Evolutionary conservation across 23 tunicate genomes (phyloP), one percentile per base, ranked within the genome.

Genomic region (Pegea sp.): DNA sequence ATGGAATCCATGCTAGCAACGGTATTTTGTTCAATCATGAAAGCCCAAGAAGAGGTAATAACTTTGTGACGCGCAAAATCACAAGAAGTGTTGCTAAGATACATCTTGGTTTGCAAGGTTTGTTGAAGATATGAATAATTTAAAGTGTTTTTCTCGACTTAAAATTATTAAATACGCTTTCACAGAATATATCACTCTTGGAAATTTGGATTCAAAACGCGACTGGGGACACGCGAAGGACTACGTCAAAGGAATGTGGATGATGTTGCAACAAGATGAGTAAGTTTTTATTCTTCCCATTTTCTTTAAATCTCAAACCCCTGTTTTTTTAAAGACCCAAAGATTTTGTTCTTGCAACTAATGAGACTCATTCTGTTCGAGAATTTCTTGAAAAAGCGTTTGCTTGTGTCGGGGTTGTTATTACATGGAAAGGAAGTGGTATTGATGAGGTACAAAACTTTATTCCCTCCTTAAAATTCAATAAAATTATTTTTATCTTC

Each of bases 201-300:
- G 97, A 28, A 87, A 77, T 44, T 20, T 87, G 29, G 97, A 87
- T 34, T 87, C 97, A n/a, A 87, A 70, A 48, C 67, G 97, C 6
- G 97, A 87, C 53, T 87, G 97, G 97, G 97, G 97, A 2, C 97
- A 87, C 44, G 97, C 97, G 0, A 57, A 66, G 0, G 97, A 87
- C 56, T 87, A 87, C 63, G 97, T 87, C 31, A 62, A 77, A 53
- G 97, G 97, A 49, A 87, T 87, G 97, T 87, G 66, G 69, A 52
- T 69, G 63, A 87, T 87, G 69, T 43, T 87, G 59, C 97, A 70
- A 42, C 78, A 71, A 22, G 92, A 78, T 42, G 76, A 59, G 93
- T 79, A 52, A 64, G 93, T 65, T n/a, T n/a, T n/a, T n/a, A n/a
- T 18, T 61, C 48, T 42, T n/a, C 48, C n/a, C n/a, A n/a, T n/a